Evolutionary conservation across 2,888 invertebrate species (phyloP).

Genomic region (Monoplex corrugatus): DNA sequence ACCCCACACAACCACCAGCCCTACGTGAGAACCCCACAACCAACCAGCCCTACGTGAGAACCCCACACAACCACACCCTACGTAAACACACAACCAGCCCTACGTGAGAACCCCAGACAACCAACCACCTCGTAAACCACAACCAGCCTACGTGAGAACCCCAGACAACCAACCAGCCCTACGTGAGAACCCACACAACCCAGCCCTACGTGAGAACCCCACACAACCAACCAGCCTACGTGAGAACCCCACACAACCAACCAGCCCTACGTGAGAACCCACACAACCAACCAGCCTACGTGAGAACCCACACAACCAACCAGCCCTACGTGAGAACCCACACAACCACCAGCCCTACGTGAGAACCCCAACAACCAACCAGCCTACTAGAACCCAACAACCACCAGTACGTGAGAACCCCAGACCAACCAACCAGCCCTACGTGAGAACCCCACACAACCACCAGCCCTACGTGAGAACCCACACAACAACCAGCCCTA

Average conservation of each 20-base stretch:
- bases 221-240: neutral
- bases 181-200: neutral
- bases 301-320: neutral
- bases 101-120: neutral
- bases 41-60: neutral
- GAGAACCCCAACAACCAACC: neutral
- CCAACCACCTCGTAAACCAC: too few species aligned
- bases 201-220: neutral
- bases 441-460: too few species aligned
- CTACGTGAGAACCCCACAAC: neutral
- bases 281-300: neutral
- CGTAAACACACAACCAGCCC: neutral
- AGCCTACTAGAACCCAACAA: too few species aligned
- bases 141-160: too few species aligned
- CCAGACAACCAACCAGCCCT: conserved; percentile 6
- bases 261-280: too few species aligned
- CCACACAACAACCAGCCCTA: too few species aligned
- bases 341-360: neutral
- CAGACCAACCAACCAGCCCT: too few species aligned
- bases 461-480: neutral
- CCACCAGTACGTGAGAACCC: neutral
- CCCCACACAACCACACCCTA: too few species aligned
- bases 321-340: too few species aligned
- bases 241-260: neutral
- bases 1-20: too few species aligned